Base-by-base conservation (phyloP, 2,888 invertebrate genomes). In the Gnatocerus cornutus region DNA sequence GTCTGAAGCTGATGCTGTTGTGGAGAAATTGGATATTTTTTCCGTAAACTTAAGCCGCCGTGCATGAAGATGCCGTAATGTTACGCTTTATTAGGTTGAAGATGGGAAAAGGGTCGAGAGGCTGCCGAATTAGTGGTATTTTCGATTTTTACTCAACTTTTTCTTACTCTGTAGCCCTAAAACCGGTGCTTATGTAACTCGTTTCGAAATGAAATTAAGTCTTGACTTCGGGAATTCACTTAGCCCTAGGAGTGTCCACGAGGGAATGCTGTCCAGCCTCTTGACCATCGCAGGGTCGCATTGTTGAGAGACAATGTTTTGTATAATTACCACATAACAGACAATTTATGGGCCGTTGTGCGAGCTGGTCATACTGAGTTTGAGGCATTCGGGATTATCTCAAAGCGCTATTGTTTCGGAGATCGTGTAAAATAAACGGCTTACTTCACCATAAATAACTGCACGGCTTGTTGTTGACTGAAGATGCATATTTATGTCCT, bases 261-360 rank as follows among this genome's bases (percentile, higher is more conserved):
- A 52, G 55, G 66, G 53, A 65, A 63, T 45, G 53, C 71, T 58
- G 68, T 58, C 69, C 65, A 68, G 61, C 66, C 74, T 71, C 74
- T 76, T 76, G 74, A 72, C 73, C 69, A 69, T 48, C 69, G 71
- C 70, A 73, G 77, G 78, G 76, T 77, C 77, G 77, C 79, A 80
- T 80, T 80, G 80, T 80, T 76, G 75, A 72, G 76, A 78, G 80
- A 80, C 79, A 80, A 79, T 79, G 80, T 80, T 80, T 80, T 80
- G 79, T 80, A 80, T 81, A 81, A 81, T 81, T 80, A 80, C 81
- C 78, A 76, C 81, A 80, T 81, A 80, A 79, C 80, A 76, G 77
- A 79, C 77, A 78, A 80, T 81, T 81, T 81, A 81, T 81, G 79
- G 72, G 72, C 72, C 68, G 73, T 73, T 67, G 65, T 72, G 74